Percentiles rank a stretch among this genome's conserved stretches.
Conservation (phyloP, 2,797 vertebrate species). For the Pteronotus mesoamericanus region DNA sequence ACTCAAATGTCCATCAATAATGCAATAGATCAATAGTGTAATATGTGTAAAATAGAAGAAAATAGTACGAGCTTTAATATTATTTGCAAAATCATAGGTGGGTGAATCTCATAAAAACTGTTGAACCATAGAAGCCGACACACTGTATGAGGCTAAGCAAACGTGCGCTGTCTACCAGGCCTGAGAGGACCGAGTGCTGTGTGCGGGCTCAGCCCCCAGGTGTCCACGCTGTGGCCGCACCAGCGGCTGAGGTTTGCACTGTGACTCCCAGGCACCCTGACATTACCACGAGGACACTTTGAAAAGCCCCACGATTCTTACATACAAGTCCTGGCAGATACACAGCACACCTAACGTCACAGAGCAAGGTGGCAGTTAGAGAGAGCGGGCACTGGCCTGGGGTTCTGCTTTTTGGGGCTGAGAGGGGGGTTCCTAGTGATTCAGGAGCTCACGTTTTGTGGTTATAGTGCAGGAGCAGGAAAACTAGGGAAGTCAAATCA, state of each 20-base stretch:
- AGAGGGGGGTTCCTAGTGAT: too few relatives aligned
- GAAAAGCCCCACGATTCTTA: too few relatives aligned
- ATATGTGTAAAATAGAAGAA: neutral
- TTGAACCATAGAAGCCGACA: neutral
- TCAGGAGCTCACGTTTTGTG: neutral
- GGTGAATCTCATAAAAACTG: neutral
- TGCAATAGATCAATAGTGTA: too few relatives aligned
- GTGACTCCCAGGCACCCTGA: neutral
- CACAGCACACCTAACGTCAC: neutral
- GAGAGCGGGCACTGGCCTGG: too few relatives aligned
- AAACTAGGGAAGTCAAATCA: rapidly evolving
- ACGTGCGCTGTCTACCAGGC: neutral
- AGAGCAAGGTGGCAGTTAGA: neutral
- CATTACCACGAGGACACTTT: neutral
- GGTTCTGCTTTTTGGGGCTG: too few relatives aligned
- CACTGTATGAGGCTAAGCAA: neutral
- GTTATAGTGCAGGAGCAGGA: neutral
- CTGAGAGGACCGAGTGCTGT: too few relatives aligned
- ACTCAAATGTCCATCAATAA: neutral
- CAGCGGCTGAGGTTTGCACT: neutral
- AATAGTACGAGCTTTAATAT: neutral
- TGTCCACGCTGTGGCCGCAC: neutral
- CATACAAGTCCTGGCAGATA: too few relatives aligned
- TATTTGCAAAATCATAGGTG: neutral
- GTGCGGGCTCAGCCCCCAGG: neutral